Evolutionary conservation across 2,888 invertebrate species (phyloP).

Genomic region (Pachymerium ferrugineum): DNA sequence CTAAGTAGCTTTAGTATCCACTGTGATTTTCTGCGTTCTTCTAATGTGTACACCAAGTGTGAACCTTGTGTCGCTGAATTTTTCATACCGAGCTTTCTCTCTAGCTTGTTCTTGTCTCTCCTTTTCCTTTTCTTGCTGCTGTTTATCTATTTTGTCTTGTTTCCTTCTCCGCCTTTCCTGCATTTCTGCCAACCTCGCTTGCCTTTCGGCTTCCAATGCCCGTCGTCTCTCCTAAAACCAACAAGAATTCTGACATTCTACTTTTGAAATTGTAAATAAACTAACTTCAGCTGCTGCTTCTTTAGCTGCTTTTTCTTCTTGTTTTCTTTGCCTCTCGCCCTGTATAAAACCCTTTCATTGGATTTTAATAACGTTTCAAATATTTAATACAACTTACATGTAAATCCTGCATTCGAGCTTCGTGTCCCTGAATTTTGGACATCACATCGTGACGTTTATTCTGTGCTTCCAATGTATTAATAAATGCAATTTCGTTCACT

Average conservation of each 20-base stretch:
- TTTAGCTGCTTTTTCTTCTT: conserved; percentile 90
- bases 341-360: conserved; percentile 52
- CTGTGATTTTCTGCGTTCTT: too few relatives aligned
- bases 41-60: too few relatives aligned
- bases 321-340: conserved; percentile 74
- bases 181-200: conserved; percentile 48
- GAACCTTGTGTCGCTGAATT: too few relatives aligned
- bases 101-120: conserved; percentile 69
- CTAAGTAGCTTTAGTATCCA: too few relatives aligned
- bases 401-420: conserved; percentile 57
- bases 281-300: conserved; percentile 80
- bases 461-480: conserved; percentile 90
- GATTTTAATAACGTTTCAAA: background rate
- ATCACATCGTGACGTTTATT: conserved; percentile 87
- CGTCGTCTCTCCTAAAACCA: conserved; percentile 69
- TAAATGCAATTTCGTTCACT: conserved; percentile 93
- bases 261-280: background rate
- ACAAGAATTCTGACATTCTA: too few relatives aligned
- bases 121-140: conserved; percentile 68
- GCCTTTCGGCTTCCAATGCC: conserved; percentile 76
- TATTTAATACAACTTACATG: conserved; percentile 42
- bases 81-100: conserved; percentile 65
- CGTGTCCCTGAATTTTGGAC: conserved; percentile 55
- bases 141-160: conserved; percentile 70
- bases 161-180: conserved; percentile 76